phyloP scores from a whole-genome alignment of 2,888 invertebrate genomes.

The Copidosoma aretas region DNA sequence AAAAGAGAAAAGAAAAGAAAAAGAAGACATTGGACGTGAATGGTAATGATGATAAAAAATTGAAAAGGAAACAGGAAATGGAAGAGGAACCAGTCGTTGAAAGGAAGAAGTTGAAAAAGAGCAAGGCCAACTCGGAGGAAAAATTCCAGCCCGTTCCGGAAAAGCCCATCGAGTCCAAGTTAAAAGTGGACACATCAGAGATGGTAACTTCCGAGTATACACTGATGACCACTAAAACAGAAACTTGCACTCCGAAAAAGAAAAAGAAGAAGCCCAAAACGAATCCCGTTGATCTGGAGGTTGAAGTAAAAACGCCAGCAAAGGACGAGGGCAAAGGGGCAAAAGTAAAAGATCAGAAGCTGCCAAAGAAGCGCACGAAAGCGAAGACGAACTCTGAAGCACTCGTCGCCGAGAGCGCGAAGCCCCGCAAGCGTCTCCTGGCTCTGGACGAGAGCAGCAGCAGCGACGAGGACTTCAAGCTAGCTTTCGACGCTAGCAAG shows the following conservation, averaged over 20 bases:
- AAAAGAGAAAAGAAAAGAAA: slow-evolving; percentile 11
- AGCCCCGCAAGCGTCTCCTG: no score
- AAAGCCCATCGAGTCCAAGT: background rate
- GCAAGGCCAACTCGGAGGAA: background rate
- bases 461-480: no score
- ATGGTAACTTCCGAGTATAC: background rate
- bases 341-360: no score
- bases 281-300: no score
- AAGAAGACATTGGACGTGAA: slow-evolving; percentile 5
- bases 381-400: no score
- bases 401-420: no score
- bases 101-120: slow-evolving; percentile 1
- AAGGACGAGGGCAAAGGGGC: no score
- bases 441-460: no score
- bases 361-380: no score
- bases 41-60: slow-evolving; percentile 12
- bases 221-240: background rate
- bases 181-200: slow-evolving; percentile 2
- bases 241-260: no score
- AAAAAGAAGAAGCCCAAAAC: no score
- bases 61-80: background rate
- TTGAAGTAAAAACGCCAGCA: no score
- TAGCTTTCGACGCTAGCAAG: background rate
- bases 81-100: background rate
- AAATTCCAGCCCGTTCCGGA: background rate